phyloP scores from a whole-genome alignment of 2,888 invertebrate genomes.

The Thumatha senex region DNA sequence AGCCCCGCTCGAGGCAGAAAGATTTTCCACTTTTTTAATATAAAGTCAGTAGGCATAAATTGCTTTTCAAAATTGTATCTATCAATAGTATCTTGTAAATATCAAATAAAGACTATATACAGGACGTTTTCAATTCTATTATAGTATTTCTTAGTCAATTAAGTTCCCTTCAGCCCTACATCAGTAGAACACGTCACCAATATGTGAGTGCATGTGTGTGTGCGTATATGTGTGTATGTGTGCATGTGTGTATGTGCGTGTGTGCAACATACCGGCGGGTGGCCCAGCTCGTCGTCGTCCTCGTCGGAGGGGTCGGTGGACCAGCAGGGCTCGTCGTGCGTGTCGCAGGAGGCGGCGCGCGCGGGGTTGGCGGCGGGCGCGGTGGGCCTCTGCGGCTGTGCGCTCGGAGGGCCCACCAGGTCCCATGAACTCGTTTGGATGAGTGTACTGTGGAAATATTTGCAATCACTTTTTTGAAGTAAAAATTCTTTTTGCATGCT shows the following conservation, averaged over 20 bases:
- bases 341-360: constrained; percentile 67
- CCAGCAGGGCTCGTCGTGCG: constrained; percentile 92
- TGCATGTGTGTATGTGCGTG: too few species aligned
- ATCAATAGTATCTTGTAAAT: constrained; percentile 6
- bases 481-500: too few species aligned
- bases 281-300: constrained; percentile 93
- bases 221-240: neutral
- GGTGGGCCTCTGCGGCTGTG: constrained; percentile 46
- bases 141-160: constrained; percentile 8
- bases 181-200: too few species aligned
- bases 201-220: too few species aligned
- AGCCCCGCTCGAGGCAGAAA: too few species aligned
- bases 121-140: too few species aligned
- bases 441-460: constrained; percentile 82
- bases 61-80: too few species aligned
- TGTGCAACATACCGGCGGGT: constrained; percentile 70
- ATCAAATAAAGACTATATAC: too few species aligned
- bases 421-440: constrained; percentile 91
- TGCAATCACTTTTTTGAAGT: too few species aligned
- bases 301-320: constrained; percentile 96
- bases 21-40: too few species aligned
- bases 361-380: constrained; percentile 47
- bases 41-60: too few species aligned
- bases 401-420: constrained; percentile 65
- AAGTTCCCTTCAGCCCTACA: neutral